Base-by-base conservation (phyloP, 2,113 vertebrate genomes). In the Smithornis capensis region DNA sequence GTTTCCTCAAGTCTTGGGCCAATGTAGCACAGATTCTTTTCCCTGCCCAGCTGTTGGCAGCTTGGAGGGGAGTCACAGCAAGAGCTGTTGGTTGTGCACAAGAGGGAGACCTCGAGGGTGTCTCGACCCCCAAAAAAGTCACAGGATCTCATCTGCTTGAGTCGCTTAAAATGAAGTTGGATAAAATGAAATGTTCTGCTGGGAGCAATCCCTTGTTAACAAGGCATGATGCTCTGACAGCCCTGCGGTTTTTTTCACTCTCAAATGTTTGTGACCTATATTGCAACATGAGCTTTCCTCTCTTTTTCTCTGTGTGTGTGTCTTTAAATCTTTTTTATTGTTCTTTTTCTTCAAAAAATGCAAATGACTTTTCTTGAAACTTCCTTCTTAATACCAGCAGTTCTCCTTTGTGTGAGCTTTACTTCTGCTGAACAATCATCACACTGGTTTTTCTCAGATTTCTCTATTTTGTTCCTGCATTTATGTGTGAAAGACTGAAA, bases 161-260 rank as follows among this genome's bases (percentile, higher is more conserved):
- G 78, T 57, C 12, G 1, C 21, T 33, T 42, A 14, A 4, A 24
- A 19, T 69, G 38, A 35, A 45, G 14, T 6, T 47, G 25, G 50
- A 19, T 64, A 45, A 83, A 50, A 22, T 13, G 8, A 15, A 89
- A 56, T 25, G 24, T 60, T 40, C 65, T 87, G 31, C 55, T 44
- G 50, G 69, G 73, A 73, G 35, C 31, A 90, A 14, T 28, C 37
- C 31, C 44, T 25, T 31, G n/a, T 35, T 57, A 70, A 53, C 69
- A 44, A 53, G 27, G 33, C 1, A 0, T 40, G 42, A 57, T 40
- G 42, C 50, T 77, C 49, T 74, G 44, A 42, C 28, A 63, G 14
- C 22, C 8, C 0, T 2, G 5, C 19, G 31, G 25, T 7, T 65
- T 70, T 68, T 77, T 79, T 77, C 6, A 31, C 0, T 67, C 65